Conservation (phyloP, 2,113 vertebrate species). For the Neotoma lepida region DNA sequence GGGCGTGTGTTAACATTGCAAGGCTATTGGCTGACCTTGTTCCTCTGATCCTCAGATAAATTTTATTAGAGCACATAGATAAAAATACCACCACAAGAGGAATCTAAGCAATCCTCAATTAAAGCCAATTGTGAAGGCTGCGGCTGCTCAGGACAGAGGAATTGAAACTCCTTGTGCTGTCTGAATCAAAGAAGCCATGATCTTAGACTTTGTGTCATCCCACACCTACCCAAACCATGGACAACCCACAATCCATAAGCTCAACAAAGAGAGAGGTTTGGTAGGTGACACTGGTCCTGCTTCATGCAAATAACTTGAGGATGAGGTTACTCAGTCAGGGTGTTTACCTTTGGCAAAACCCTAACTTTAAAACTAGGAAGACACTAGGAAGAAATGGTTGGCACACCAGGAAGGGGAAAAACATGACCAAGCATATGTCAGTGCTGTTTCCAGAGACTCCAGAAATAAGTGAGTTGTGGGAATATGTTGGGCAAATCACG, state of each 20-base stretch:
- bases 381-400: neutral
- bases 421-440: neutral
- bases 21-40: too few species aligned
- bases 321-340: neutral
- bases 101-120: too few species aligned
- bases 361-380: neutral
- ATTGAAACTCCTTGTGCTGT: neutral
- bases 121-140: neutral
- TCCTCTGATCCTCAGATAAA: too few species aligned
- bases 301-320: too few species aligned
- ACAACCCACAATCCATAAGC: neutral
- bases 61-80: too few species aligned
- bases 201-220: neutral
- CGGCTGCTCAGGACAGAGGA: fast-evolving
- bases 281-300: too few species aligned
- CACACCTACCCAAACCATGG: neutral
- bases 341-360: neutral
- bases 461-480: neutral
- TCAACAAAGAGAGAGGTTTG: neutral
- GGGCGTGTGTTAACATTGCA: too few species aligned
- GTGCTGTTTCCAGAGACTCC: neutral
- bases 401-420: neutral
- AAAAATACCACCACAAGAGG: too few species aligned
- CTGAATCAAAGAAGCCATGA: neutral
- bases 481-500: neutral